Conservation (phyloP, 2,888 invertebrate species). For the Patella depressa region DNA sequence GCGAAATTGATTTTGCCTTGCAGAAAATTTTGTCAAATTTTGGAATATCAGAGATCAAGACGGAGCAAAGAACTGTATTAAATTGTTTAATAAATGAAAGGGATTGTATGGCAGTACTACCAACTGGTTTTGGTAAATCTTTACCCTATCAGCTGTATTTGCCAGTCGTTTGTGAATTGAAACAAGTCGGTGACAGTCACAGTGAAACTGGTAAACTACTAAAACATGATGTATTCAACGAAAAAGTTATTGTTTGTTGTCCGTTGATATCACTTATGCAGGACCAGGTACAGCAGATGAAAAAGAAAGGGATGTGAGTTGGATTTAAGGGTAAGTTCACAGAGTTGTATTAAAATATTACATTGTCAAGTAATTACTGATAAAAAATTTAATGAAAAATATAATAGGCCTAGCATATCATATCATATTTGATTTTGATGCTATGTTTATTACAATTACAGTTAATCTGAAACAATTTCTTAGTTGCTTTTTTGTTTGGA, state of each 20-base stretch:
- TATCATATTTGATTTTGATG: too few relatives aligned
- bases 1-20: not conserved
- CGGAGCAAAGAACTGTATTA: not conserved
- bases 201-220: not conserved
- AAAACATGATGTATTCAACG: not conserved
- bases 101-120: not conserved
- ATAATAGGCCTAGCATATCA: too few relatives aligned
- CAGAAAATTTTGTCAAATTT: not conserved
- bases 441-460: too few relatives aligned
- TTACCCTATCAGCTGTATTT: not conserved
- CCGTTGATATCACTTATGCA: not conserved
- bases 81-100: not conserved
- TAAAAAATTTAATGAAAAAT: too few relatives aligned
- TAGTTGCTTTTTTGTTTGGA: too few relatives aligned
- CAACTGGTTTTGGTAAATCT: not conserved
- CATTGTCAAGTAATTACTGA: too few relatives aligned
- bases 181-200: not conserved
- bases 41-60: not conserved
- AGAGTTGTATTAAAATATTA: not conserved
- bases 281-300: not conserved
- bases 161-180: not conserved
- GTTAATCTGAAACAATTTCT: too few relatives aligned
- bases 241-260: not conserved
- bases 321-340: not conserved
- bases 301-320: not conserved